Base-by-base conservation (phyloP, 2,888 invertebrate genomes). In the Stomorhina lunata region DNA sequence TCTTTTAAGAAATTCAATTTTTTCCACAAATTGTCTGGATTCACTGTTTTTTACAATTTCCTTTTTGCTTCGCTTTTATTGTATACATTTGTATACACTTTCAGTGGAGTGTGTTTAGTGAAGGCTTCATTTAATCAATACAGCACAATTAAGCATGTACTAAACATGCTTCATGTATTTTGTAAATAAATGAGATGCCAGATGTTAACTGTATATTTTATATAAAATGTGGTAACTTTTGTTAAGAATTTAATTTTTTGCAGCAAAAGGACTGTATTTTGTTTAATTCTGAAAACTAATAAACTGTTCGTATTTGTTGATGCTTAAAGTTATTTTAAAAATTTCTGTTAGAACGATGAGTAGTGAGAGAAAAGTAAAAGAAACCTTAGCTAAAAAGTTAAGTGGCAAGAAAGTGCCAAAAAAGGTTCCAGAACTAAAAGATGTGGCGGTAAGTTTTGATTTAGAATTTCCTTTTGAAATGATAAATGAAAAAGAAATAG, bases 381-480 rank as follows among this genome's bases (percentile, higher is more conserved):
- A 65, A 29, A 72, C 81, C 2, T 50, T 84, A 20, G 48, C 84
- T n/a, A 84, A 80, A 53, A 82, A 82, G 27, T 43, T 84, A 34
- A 65, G 32, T 10, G 43, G 27, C 22, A 78, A 50, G 22, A 43
- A 15, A 4, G n/a, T 15, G 10, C 29, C 71, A 12, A 57, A 25
- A 4, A 75, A 17, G 7, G 2, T 65, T n/a, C n/a, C n/a, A 2
- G 57, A 53, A 1, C n/a, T 27, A 55, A 68, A 55, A 32, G 59
- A 12, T 12, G 77, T 63, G 20, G 32, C 53, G 43, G 65, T 84
- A 59, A 63, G 48, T 43, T 10, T 29, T 65, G n/a, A n/a, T n/a
- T n/a, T 45, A 2, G 7, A 45, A 7, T 5, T 17, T 9, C 4
- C 15, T 17, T 48, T 48, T 22, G 2, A n/a, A n/a, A n/a, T n/a